These are phyloP conservation scores for Drosophila formosana DNA, from an alignment of 2,888 invertebrate species.

Conservation along the genomic window DNA sequence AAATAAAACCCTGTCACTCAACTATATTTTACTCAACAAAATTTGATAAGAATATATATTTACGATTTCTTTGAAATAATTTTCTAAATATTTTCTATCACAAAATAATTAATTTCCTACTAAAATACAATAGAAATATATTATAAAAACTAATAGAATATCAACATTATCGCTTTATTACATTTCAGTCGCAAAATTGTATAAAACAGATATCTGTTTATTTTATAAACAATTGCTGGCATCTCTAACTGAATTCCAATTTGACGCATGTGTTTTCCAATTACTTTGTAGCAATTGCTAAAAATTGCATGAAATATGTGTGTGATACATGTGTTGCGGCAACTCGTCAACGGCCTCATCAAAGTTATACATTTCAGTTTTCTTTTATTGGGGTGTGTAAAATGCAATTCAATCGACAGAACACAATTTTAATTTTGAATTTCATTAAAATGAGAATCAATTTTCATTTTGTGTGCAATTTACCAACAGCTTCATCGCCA, in stretches of 20 bases:
- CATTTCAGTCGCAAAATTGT: too few relatives aligned
- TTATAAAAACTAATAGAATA: too few relatives aligned
- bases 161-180: too few relatives aligned
- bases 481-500: not conserved
- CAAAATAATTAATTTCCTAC: too few relatives aligned
- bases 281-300: conserved; percentile 59
- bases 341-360: conserved; percentile 32
- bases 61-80: too few relatives aligned
- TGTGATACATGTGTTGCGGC: conserved; percentile 31
- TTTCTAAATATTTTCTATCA: too few relatives aligned
- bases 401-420: conserved; percentile 36
- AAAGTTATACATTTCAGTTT: conserved; percentile 7
- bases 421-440: conserved; percentile 36
- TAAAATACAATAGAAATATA: too few relatives aligned
- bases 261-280: conserved; percentile 70
- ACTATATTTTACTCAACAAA: too few relatives aligned
- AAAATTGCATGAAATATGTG: conserved; percentile 55
- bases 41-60: too few relatives aligned
- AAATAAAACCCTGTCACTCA: too few relatives aligned
- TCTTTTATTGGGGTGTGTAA: conserved; percentile 4
- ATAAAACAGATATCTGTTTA: too few relatives aligned
- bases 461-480: conserved; percentile 32
- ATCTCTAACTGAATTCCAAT: conserved; percentile 18
- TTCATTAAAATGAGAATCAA: conserved; percentile 43
- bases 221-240: not conserved